phyloP scores from a whole-genome alignment of 2,113 vertebrate genomes.

The Meleagris gallopavo region DNA sequence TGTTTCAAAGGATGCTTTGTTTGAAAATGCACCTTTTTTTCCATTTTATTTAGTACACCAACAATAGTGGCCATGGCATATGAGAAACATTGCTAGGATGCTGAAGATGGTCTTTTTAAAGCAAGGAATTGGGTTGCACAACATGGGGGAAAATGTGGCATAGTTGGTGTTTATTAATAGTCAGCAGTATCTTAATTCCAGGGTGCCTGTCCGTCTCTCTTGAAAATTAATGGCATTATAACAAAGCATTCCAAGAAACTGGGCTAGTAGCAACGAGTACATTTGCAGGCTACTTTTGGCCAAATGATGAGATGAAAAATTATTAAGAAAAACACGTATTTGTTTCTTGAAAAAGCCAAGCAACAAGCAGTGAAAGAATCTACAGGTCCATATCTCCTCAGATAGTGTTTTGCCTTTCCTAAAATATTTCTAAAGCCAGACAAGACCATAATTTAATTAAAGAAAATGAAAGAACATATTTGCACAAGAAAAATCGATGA shows the following conservation, averaged over 20 bases:
- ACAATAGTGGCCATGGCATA: not conserved
- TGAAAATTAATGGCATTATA: not conserved
- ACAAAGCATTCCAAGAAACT: not conserved
- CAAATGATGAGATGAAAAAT: not conserved
- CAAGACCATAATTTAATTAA: conserved; percentile 53
- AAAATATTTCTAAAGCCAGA: conserved; percentile 26
- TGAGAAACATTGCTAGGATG: not conserved
- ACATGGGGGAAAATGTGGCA: not conserved
- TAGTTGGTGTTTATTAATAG: not conserved
- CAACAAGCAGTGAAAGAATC: not conserved
- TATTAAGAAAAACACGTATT: not conserved
- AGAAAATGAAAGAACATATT: conserved; percentile 66
- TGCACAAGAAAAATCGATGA: conserved; percentile 65
- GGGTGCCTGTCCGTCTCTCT: not conserved
- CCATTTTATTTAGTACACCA: fast-evolving
- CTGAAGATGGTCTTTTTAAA: not conserved
- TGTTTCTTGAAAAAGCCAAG: not conserved
- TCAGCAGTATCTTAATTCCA: fast-evolving
- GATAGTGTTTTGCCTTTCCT: not conserved
- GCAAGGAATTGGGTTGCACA: not conserved
- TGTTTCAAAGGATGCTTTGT: not conserved
- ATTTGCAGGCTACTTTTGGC: not conserved
- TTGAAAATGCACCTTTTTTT: not conserved
- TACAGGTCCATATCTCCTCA: not conserved
- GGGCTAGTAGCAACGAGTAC: not conserved